phyloP scores from a whole-genome alignment of 53 echinoderm and acorn worm species.

The Crossaster papposus region DNA sequence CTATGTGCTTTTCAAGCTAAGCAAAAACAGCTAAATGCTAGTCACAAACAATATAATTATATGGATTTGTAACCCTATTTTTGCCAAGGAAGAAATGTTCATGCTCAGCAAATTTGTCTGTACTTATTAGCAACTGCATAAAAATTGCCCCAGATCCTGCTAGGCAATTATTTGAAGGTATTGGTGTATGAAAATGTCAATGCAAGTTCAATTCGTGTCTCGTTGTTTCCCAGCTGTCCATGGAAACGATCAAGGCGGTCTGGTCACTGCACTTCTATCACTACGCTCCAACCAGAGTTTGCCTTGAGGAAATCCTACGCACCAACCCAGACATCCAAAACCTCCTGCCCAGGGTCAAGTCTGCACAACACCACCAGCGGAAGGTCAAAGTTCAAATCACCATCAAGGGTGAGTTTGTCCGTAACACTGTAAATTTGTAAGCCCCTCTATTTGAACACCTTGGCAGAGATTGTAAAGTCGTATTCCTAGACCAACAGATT shows the following conservation, averaged over 20 bases:
- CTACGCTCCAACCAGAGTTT: constrained; percentile 62
- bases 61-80: too few relatives aligned
- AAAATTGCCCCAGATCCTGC: too few relatives aligned
- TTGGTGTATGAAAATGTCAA: neutral
- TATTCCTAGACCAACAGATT: too few relatives aligned
- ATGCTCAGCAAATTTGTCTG: too few relatives aligned
- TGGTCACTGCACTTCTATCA: constrained; percentile 26
- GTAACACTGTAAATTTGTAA: too few relatives aligned
- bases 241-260: constrained; percentile 21
- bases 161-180: neutral
- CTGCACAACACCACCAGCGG: neutral
- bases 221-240: constrained; percentile 36
- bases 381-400: constrained; percentile 26
- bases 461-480: too few relatives aligned
- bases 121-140: too few relatives aligned
- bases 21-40: too few relatives aligned
- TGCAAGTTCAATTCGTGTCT: neutral
- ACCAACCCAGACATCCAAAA: neutral
- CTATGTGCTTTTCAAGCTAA: too few relatives aligned
- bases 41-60: too few relatives aligned
- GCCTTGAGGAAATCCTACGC: constrained; percentile 46
- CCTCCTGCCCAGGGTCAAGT: neutral
- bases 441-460: too few relatives aligned
- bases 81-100: too few relatives aligned
- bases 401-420: constrained; percentile 34